Evolutionary conservation across 2,797 vertebrate genomes (phyloP), one percentile per base, ranked within the genome.

Genomic region (Todus mexicanus): DNA sequence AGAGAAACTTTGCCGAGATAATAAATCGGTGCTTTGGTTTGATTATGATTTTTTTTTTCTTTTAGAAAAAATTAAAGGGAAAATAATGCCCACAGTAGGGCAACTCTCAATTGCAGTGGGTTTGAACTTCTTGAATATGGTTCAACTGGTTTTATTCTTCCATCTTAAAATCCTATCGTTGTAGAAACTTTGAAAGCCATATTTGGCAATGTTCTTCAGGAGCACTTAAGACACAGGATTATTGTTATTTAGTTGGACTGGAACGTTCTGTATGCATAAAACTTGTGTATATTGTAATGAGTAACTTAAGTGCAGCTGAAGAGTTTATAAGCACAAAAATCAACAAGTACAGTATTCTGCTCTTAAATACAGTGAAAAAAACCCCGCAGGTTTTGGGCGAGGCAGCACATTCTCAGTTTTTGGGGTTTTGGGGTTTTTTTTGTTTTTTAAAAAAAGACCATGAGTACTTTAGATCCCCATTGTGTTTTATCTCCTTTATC

Each of bases 241-340:
- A 92, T 76, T 90, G 80, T 90, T 96, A 94, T 88, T 93, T 93
- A 84, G 81, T 33, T 64, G 53, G 53, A 87, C n/a, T 57, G 42
- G 61, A 84, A 84, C 3, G 0, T 68, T 90, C 12, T 80, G 68
- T 26, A 79, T 33, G 47, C 9, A 86, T 51, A 75, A 92, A 92
- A 69, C 33, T 92, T 76, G 23, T n/a, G 42, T 35, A 40, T 84
- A 74, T 18, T 80, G n/a, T n/a, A 90, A 68, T 17, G 29, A 91
- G 53, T 57, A 87, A 71, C 56, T 70, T 51, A 54, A 92, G 42
- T 15, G 38, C 21, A 20, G 57, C 38, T 80, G 37, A 90, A 84
- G 42, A 77, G 45, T 84, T 80, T 84, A 50, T 12, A 83, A 87
- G 84, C 35, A 77, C 23, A 69, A 59, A 65, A 87, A 68, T 33